Evolutionary conservation across 2,888 invertebrate species (phyloP).

Genomic region (Sericinus montela): DNA sequence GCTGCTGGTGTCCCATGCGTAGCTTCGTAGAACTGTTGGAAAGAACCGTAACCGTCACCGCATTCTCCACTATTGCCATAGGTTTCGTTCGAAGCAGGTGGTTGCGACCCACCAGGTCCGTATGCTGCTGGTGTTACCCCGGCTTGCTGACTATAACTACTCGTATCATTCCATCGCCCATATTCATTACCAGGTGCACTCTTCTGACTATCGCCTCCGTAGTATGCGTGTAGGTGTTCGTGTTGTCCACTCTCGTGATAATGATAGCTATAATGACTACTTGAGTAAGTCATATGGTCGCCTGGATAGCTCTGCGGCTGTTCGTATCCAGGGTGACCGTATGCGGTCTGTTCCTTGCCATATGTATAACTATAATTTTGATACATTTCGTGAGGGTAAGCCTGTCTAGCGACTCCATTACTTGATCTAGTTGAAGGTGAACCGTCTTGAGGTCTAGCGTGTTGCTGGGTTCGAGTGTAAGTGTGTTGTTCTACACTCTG

Average conservation of each 20-base stretch:
- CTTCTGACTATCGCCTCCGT: constrained; percentile 71
- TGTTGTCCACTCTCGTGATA: constrained; percentile 68
- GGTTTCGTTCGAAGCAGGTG: constrained; percentile 53
- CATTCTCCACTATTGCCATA: constrained; percentile 73
- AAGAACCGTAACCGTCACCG: constrained; percentile 83
- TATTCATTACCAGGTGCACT: constrained; percentile 67
- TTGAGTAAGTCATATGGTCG: constrained; percentile 66
- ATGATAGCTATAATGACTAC: constrained; percentile 73
- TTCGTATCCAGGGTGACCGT: constrained; percentile 80
- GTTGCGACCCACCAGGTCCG: constrained; percentile 39
- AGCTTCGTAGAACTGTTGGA: constrained; percentile 84
- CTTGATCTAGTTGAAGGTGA: constrained; percentile 54
- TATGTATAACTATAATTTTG: constrained; percentile 76
- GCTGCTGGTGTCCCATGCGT: constrained; percentile 72
- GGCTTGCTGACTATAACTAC: constrained; percentile 47
- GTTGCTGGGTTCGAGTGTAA: constrained; percentile 65
- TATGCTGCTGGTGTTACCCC: constrained; percentile 43
- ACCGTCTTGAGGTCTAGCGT: constrained; percentile 53
- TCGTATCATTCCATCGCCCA: constrained; percentile 73
- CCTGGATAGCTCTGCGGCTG: constrained; percentile 63
- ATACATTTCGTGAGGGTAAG: constrained; percentile 72
- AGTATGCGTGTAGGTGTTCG: constrained; percentile 65
- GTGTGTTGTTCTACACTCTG: constrained; percentile 67
- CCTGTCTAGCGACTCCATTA: constrained; percentile 61
- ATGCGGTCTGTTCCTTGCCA: constrained; percentile 73